Conservation (phyloP, 2,797 vertebrate genomes). For the Typhlichthys subterraneus region DNA sequence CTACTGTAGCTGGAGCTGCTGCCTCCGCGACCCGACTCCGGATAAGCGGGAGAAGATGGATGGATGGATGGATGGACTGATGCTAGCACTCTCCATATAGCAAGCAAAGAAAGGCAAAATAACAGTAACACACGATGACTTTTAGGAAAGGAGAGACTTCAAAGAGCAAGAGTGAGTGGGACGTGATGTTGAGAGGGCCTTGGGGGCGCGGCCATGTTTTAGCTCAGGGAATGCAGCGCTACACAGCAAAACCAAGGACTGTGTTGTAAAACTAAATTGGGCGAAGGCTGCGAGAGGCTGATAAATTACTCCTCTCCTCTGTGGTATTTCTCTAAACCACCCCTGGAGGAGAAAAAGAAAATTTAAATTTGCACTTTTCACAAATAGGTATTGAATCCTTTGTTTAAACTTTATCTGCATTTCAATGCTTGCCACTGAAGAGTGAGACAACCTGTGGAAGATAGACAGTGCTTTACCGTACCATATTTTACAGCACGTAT, state of each 20-base stretch:
- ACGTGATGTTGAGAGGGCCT: slow-evolving; percentile 33
- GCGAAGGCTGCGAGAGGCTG: slow-evolving; percentile 31
- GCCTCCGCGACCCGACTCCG: too few relatives aligned
- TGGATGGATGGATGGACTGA: too few relatives aligned
- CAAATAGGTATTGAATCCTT: not conserved
- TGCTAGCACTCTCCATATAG: not conserved
- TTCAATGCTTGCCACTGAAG: too few relatives aligned
- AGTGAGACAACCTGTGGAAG: too few relatives aligned
- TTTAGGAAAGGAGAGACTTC: slow-evolving; percentile 25
- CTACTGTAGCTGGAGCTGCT: too few relatives aligned
- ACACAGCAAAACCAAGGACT: slow-evolving; percentile 28
- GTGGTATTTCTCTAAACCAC: not conserved
- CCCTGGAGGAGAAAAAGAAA: slow-evolving; percentile 1
- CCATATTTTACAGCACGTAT: too few relatives aligned
- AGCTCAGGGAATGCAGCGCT: slow-evolving; percentile 20
- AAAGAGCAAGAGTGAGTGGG: slow-evolving; percentile 34
- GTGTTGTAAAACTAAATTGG: slow-evolving; percentile 20
- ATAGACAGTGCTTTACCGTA: too few relatives aligned
- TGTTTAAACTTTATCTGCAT: too few relatives aligned
- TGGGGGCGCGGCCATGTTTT: slow-evolving; percentile 33
- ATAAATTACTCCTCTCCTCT: slow-evolving; percentile 26
- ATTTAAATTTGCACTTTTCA: slow-evolving; percentile 8
- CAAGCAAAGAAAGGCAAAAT: slow-evolving; percentile 1
- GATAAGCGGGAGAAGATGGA: too few relatives aligned
- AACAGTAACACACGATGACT: slow-evolving; percentile 3